Evolutionary conservation across 2,113 vertebrate genomes (phyloP).

Genomic region (Podiceps cristatus): DNA sequence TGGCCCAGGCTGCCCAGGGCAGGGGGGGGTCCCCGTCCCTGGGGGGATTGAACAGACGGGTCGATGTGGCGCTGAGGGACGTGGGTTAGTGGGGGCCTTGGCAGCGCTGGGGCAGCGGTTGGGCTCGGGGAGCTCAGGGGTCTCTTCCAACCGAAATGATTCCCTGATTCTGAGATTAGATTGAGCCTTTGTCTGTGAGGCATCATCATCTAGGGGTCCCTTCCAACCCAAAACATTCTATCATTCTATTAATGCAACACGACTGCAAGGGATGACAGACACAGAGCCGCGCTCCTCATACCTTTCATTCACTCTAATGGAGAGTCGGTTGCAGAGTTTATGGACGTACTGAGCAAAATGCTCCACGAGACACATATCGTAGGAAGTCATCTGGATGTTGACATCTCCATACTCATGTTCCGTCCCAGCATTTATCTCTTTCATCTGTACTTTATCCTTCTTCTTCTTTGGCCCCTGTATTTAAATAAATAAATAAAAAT

Average conservation of each 20-base stretch:
- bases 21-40: too few species aligned
- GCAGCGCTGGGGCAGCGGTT: too few species aligned
- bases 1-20: too few species aligned
- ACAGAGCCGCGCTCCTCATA: constrained; percentile 8
- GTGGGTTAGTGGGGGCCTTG: too few species aligned
- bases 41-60: too few species aligned
- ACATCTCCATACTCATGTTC: constrained; percentile 82
- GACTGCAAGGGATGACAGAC: not conserved
- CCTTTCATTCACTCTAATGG: constrained; percentile 84
- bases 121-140: too few species aligned
- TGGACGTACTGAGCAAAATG: constrained; percentile 88
- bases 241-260: rapidly evolving
- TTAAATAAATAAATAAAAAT: not conserved
- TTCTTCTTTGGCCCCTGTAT: constrained; percentile 76
- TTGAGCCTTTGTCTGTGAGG: not conserved
- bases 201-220: not conserved
- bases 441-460: constrained; percentile 79
- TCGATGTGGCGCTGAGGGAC: too few species aligned
- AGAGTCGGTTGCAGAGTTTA: constrained; percentile 85
- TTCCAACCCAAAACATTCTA: too few species aligned
- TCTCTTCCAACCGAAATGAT: too few species aligned
- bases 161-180: too few species aligned
- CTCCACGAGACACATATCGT: constrained; percentile 89
- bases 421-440: constrained; percentile 75
- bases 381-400: constrained; percentile 86